A percentile compares a stretch with the other conserved stretches of the same genome.
Conservation (phyloP, 2,797 vertebrate genomes). For the Poecile montanus region DNA sequence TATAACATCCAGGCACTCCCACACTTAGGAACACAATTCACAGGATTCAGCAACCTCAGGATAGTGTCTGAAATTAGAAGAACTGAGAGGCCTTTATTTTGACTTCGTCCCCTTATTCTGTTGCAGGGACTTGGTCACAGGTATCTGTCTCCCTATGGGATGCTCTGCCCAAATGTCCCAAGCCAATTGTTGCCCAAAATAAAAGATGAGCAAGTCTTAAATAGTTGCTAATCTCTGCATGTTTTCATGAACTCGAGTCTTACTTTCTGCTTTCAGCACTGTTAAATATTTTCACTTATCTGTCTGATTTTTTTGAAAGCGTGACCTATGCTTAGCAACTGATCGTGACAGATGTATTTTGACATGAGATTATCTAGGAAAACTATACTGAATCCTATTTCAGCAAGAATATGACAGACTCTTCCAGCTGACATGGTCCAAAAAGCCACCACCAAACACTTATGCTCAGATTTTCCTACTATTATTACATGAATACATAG, state of each 20-base stretch:
- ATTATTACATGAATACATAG: background rate
- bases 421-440: background rate
- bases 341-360: conserved; percentile 4
- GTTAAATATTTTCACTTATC: conserved; percentile 11
- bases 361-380: background rate
- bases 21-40: background rate
- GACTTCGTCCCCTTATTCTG: background rate
- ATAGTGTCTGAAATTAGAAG: background rate
- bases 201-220: background rate
- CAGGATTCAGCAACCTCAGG: background rate
- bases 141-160: background rate
- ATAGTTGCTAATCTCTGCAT: background rate
- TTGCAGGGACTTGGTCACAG: background rate
- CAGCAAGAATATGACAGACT: background rate
- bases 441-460: background rate
- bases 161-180: background rate
- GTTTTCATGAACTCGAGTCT: background rate
- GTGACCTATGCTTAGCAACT: background rate
- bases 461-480: background rate
- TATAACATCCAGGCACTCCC: background rate
- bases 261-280: background rate
- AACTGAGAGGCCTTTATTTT: background rate
- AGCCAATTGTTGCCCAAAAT: background rate
- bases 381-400: background rate
- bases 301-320: background rate